Base-by-base conservation (phyloP, 2,888 invertebrate genomes). In the Melanostoma scalare region DNA sequence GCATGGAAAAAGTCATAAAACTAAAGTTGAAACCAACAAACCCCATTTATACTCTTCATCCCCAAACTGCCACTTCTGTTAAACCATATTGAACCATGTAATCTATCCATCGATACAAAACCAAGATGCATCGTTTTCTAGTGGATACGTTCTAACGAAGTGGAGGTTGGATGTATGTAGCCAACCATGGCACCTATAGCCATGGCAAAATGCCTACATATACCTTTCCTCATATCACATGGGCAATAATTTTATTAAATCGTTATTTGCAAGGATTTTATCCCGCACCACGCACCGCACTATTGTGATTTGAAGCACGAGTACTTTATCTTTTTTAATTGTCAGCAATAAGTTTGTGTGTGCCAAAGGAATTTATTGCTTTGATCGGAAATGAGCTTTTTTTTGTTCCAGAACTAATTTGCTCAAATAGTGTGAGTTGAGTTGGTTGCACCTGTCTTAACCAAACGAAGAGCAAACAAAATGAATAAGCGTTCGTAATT, bases 291-390 rank as follows among this genome's bases (percentile, higher is more conserved):
- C n/a, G 36, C 35, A 1, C 36, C 58, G 58, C 46, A 53, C 60
- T 61, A 48, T n/a, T 56, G 36, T 30, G 38, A 46, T 46, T 50
- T 74, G 44, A 44, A 65, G 40, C n/a, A 44, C 35, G 50, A 63
- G 63, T 71, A 42, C 58, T 76, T 53, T 65, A 76, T 71, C 71
- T 65, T 53, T 52, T 76, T 81, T 81, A 81, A 81, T 81, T 81
- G 80, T 35, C 71, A 65, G 76, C 71, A 58, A 65, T 69, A 63
- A 75, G 63, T 48, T 53, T 40, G 44, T 31, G 61, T 40, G 44
- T 40, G 56, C 46, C 40, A 48, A 33, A 44, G 63, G 38, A 68
- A 68, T 10, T 80, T 58, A 65, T 69, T 63, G 35, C 40, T 42
- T 38, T 75, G 31, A 35, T 52, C 75, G 40, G 65, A 81, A 67